Conservation (phyloP, 2,113 vertebrate species). For the Muntiacus muntjak region DNA sequence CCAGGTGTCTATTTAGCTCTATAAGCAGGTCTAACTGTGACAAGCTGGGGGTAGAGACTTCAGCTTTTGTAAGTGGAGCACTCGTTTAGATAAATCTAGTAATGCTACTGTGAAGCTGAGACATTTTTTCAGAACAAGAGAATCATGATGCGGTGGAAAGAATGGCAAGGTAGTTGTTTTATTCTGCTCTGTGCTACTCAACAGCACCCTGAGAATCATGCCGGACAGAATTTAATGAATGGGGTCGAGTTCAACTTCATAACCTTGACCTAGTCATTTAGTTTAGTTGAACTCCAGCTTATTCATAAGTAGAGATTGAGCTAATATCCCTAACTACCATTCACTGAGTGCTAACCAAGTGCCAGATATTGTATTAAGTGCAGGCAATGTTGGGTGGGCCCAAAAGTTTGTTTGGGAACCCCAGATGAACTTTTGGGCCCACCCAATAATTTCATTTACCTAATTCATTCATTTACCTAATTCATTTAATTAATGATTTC, state of each 20-base stretch:
- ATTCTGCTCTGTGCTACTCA: neutral
- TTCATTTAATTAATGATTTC: neutral
- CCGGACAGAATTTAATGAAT: too few relatives aligned
- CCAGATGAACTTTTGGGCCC: neutral
- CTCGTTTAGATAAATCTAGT: neutral
- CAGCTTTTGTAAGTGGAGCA: neutral
- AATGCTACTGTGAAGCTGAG: neutral
- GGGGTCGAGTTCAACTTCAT: too few relatives aligned
- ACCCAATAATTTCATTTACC: neutral
- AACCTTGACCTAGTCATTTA: too few relatives aligned
- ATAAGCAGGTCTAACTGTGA: neutral
- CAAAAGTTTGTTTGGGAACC: too few relatives aligned
- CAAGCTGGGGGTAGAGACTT: neutral
- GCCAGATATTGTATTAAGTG: too few relatives aligned
- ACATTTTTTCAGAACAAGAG: neutral
- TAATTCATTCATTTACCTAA: neutral
- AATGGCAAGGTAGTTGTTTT: neutral
- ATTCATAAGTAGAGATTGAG: too few relatives aligned
- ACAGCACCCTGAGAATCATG: neutral
- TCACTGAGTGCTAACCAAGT: too few relatives aligned
- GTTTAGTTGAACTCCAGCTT: too few relatives aligned
- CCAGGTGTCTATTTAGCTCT: constrained; percentile 57
- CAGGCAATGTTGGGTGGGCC: too few relatives aligned
- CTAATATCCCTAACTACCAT: too few relatives aligned
- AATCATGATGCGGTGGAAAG: neutral